Evolutionary conservation across 2,797 vertebrate species (phyloP), one percentile per base, ranked within the genome.

Genomic region (Varecia variegata): DNA sequence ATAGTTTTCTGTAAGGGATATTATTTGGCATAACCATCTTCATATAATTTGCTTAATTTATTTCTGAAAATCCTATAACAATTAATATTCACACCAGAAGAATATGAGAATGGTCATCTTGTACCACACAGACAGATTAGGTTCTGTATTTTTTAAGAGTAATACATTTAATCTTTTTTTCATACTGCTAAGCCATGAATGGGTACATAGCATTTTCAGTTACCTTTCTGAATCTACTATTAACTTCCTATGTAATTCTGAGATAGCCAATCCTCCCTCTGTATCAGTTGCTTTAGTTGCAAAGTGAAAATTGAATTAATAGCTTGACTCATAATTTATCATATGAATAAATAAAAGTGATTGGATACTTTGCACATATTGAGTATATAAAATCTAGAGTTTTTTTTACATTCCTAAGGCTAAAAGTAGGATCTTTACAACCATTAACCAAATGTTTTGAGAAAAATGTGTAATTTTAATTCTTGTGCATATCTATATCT

Each of bases 291-390:
- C 60, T 94, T 94, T 3, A 73, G 5, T 58, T 90, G 14, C 18
- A 89, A 94, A 96, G 67, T 93, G 79, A 94, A 25, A 92, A 76
- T 43, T 74, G 17, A 79, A 70, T 73, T 40, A 86, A 43, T 38
- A 87, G 15, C n/a, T 94, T 70, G 43, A 82, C 18, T 85, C 2
- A 52, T 60, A 88, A 77, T 70, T 71, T 92, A 79, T 90, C 38
- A 76, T 21, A 38, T 86, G 32, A 86, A 86, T 88, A 96, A 95
- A 67, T 67, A 65, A 76, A 95, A 21, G 3, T 76, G 38, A 86
- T 11, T 83, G 6, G 12, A 71, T 2, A 87, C 7, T 93, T 92
- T 45, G 1, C 3, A 70, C 65, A 84, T 79, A 45, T 14, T 80
- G 9, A 27, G 50, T 67, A 62, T 4, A 60, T 58, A 67, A 77